Evolutionary conservation across 2,888 invertebrate species (phyloP).

Genomic region (Macrostomum cliftonense): DNA sequence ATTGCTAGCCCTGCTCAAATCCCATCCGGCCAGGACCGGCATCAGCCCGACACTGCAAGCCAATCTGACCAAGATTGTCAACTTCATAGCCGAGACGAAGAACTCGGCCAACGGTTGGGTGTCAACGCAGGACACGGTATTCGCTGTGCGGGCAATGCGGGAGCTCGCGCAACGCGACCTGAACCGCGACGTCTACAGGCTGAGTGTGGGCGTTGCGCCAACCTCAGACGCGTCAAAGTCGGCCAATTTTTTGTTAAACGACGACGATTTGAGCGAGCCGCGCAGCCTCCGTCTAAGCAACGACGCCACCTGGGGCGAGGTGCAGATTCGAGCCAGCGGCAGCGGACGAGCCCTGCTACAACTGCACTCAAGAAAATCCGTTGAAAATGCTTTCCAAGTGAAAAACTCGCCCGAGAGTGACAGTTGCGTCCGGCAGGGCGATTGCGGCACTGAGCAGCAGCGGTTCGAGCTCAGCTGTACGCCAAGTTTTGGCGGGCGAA

Average conservation of each 20-base stretch:
- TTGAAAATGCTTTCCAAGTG: conserved; percentile 7
- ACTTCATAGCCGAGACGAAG: neutral
- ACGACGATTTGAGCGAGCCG: conserved; percentile 18
- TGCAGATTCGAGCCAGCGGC: conserved; percentile 70
- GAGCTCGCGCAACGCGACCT: conserved; percentile 27
- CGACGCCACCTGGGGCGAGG: conserved; percentile 75
- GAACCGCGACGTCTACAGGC: conserved; percentile 26
- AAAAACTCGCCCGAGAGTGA: conserved; percentile 2
- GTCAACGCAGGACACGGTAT: neutral
- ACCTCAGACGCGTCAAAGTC: conserved; percentile 30
- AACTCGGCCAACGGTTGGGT: neutral
- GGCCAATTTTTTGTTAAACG: conserved; percentile 16
- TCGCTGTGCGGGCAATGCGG: neutral
- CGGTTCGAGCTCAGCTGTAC: conserved; percentile 35
- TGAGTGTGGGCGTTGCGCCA: conserved; percentile 24
- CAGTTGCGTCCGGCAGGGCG: too few relatives aligned
- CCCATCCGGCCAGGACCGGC: too few relatives aligned
- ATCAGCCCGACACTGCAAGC: too few relatives aligned
- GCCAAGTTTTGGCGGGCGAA: conserved; percentile 51
- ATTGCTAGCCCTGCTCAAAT: conserved; percentile 46
- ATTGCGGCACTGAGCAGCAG: neutral
- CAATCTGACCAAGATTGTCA: too few relatives aligned
- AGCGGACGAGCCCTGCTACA: conserved; percentile 75
- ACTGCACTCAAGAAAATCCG: conserved; percentile 15
- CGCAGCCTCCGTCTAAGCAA: conserved; percentile 22